Evolutionary conservation across 1,140 invertebrate species (phyloP).

Genomic region (Hycleus cichorii): DNA sequence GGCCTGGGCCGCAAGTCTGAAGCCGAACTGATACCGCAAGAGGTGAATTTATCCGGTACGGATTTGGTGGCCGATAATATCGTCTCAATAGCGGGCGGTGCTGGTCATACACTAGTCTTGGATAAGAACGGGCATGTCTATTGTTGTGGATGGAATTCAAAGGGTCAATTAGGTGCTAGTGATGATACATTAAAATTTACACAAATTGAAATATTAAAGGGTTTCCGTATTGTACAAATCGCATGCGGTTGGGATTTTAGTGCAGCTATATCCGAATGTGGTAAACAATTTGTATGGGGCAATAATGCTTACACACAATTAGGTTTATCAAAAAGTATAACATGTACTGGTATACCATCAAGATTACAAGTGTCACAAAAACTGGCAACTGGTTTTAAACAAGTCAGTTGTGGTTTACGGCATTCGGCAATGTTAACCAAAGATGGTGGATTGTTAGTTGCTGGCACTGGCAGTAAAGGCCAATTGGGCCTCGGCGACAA

Average conservation of each 20-base stretch:
- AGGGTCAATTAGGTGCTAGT: constrained; percentile 64
- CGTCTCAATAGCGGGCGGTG: constrained; percentile 61
- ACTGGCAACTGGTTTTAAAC: constrained; percentile 34
- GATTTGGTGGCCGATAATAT: constrained; percentile 45
- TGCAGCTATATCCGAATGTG: constrained; percentile 55
- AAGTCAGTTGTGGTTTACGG: constrained; percentile 54
- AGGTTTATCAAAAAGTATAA: constrained; percentile 50
- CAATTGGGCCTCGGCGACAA: constrained; percentile 53
- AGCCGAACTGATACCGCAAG: constrained; percentile 53
- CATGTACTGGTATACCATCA: constrained; percentile 41
- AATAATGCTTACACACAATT: constrained; percentile 68
- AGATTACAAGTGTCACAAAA: constrained; percentile 39
- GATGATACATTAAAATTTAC: constrained; percentile 47
- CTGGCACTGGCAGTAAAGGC: constrained; percentile 56
- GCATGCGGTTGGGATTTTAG: constrained; percentile 68
- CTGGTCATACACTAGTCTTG: constrained; percentile 65
- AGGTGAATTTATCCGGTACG: constrained; percentile 41
- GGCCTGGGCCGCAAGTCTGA: constrained; percentile 61
- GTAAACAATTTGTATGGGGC: constrained; percentile 65
- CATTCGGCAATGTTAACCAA: constrained; percentile 61
- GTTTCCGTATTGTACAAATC: constrained; percentile 50
- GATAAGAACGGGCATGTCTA: constrained; percentile 61
- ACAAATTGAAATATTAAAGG: constrained; percentile 47
- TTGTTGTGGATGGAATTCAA: constrained; percentile 81
- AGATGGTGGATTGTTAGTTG: constrained; percentile 51